These are phyloP conservation scores for Cosmopolites sordidus DNA, from an alignment of 2,888 invertebrate genomes.

Conservation along the genomic window DNA sequence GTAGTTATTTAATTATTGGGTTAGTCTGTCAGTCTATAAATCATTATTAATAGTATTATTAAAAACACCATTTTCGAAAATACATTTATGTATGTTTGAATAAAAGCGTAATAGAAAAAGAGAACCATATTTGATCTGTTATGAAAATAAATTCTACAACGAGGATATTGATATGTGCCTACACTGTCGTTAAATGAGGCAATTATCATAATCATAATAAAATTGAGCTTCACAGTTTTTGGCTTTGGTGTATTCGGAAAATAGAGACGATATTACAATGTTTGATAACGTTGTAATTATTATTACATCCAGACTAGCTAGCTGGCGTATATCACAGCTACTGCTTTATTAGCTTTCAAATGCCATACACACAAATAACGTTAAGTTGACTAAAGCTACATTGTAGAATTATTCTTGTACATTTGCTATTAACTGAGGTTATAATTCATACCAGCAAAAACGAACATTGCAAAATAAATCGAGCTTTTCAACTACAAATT, in stretches of 20 bases:
- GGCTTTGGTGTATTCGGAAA: neutral
- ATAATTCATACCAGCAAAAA: slow-evolving; percentile 21
- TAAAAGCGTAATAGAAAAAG: too few relatives aligned
- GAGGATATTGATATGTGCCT: too few relatives aligned
- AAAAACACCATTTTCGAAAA: too few relatives aligned
- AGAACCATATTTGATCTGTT: too few relatives aligned
- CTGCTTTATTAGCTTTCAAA: slow-evolving; percentile 28
- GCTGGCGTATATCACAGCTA: slow-evolving; percentile 18
- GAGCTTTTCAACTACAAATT: neutral
- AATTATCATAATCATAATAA: too few relatives aligned
- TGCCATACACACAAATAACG: slow-evolving; percentile 28
- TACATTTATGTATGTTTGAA: too few relatives aligned
- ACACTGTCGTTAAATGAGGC: too few relatives aligned
- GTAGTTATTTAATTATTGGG: too few relatives aligned
- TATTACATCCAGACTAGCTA: slow-evolving; percentile 21
- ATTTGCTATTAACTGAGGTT: slow-evolving; percentile 20
- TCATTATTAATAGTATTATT: too few relatives aligned
- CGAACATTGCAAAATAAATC: slow-evolving; percentile 11
- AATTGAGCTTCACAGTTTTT: too few relatives aligned
- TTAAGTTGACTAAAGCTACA: slow-evolving; percentile 26
- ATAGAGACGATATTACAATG: slow-evolving; percentile 16
- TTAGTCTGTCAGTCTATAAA: too few relatives aligned
- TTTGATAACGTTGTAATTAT: slow-evolving; percentile 19
- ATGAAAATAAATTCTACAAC: too few relatives aligned
- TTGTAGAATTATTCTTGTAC: slow-evolving; percentile 27